phyloP scores from a whole-genome alignment of 1,140 invertebrate genomes.

The Berghia stephanieae region DNA sequence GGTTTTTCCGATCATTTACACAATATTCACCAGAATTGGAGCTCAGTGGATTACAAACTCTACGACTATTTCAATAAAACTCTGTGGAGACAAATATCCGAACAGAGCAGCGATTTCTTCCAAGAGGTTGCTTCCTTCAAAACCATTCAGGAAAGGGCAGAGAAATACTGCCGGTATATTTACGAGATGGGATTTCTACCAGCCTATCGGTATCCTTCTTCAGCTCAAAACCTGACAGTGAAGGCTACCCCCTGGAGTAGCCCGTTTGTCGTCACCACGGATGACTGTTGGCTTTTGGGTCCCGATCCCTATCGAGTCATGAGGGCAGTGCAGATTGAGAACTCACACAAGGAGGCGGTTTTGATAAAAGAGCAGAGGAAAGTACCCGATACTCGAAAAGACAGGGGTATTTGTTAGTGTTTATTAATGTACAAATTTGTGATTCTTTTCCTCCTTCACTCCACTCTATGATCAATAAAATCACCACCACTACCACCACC shows the following conservation, averaged over 20 bases:
- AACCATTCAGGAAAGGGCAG: slow-evolving; percentile 38
- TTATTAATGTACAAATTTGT: no score
- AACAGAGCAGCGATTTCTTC: slow-evolving; percentile 46
- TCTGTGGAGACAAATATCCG: slow-evolving; percentile 52
- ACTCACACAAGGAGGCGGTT: not conserved
- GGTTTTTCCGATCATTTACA: not conserved
- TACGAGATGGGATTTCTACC: slow-evolving; percentile 16
- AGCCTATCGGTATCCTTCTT: no score
- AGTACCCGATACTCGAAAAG: not conserved
- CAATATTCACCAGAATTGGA: slow-evolving; percentile 47
- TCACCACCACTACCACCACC: no score
- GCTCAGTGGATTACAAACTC: slow-evolving; percentile 51
- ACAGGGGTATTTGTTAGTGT: no score
- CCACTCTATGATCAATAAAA: no score
- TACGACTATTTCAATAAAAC: slow-evolving; percentile 59
- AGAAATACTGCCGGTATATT: slow-evolving; percentile 43
- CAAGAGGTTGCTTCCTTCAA: slow-evolving; percentile 49
- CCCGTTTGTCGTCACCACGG: slow-evolving; percentile 42
- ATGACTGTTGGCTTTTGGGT: slow-evolving; percentile 47
- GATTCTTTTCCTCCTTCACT: no score
- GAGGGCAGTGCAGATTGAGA: slow-evolving; percentile 26
- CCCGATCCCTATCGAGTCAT: slow-evolving; percentile 30
- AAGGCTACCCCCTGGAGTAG: slow-evolving; percentile 39
- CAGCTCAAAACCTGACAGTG: not conserved
- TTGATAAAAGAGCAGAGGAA: slow-evolving; percentile 8